These are phyloP conservation scores for Cygnus atratus DNA, from an alignment of 2,113 vertebrate species.

Conservation along the genomic window DNA sequence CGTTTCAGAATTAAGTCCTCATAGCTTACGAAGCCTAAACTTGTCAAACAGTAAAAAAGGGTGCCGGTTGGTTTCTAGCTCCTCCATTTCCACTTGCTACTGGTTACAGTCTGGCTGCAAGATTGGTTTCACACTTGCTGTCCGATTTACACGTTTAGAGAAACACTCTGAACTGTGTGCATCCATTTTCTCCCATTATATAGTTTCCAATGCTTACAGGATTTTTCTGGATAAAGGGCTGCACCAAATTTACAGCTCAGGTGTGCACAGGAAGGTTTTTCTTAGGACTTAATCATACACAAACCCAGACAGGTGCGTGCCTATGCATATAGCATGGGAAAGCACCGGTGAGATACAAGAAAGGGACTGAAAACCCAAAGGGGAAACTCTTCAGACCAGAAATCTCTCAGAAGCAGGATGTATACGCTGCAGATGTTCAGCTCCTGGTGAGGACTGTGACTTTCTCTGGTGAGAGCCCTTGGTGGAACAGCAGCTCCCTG, in stretches of 20 bases:
- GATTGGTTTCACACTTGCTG: not conserved
- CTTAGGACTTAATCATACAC: not conserved
- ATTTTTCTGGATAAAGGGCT: not conserved
- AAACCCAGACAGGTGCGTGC: not conserved
- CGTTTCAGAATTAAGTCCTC: not conserved
- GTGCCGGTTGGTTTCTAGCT: not conserved
- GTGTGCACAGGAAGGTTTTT: not conserved
- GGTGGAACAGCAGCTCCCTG: not conserved
- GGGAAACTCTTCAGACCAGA: not conserved
- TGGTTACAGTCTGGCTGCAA: not conserved
- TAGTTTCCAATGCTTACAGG: not conserved
- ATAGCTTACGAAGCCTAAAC: not conserved
- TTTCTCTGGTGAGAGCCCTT: not conserved
- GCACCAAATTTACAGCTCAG: not conserved
- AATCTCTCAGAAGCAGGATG: not conserved
- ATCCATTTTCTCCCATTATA: not conserved
- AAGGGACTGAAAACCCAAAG: not conserved
- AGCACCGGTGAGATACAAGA: not conserved
- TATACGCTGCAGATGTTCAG: not conserved
- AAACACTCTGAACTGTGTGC: not conserved
- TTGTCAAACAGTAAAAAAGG: not conserved
- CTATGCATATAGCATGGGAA: not conserved
- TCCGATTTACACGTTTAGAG: not conserved
- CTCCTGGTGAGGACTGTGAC: not conserved
- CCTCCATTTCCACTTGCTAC: not conserved